Evolutionary conservation across 1,140 invertebrate genomes (phyloP).

Genomic region (Aphelinus atriplicis): DNA sequence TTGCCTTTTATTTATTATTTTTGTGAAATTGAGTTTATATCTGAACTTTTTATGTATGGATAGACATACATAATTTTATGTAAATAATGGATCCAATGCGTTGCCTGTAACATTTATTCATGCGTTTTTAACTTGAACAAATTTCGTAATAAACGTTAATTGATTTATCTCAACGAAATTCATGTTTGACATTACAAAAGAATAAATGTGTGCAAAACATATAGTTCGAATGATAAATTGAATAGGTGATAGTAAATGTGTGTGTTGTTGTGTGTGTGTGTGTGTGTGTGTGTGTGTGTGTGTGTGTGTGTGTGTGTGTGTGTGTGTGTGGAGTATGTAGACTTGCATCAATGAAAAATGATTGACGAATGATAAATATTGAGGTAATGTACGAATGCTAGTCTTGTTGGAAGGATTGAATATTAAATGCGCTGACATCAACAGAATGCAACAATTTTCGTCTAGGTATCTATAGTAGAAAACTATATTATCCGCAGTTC

Average conservation of each 20-base stretch:
- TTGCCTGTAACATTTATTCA: conserved; percentile 28
- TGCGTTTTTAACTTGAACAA: not conserved
- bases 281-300: no score
- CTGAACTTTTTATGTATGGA: not conserved
- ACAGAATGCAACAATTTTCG: conserved; percentile 58
- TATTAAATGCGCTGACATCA: conserved; percentile 46
- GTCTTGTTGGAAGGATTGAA: conserved; percentile 46
- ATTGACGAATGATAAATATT: conserved; percentile 25
- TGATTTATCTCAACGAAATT: conserved; percentile 17
- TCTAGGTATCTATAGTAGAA: conserved; percentile 31
- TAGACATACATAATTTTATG: not conserved
- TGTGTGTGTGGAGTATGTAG: not conserved
- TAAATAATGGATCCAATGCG: conserved; percentile 21
- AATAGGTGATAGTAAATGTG: not conserved
- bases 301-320: not conserved
- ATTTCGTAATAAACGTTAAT: conserved; percentile 13
- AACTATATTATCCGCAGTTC: conserved; percentile 18
- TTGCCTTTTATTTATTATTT: conserved; percentile 18
- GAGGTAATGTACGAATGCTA: conserved; percentile 52
- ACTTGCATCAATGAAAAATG: conserved; percentile 18
- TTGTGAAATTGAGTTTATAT: not conserved
- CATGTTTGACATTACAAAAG: conserved; percentile 12
- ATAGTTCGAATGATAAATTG: conserved; percentile 15
- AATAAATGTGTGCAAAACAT: not conserved
- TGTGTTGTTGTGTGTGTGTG: not conserved